Evolutionary conservation across 2,113 vertebrate genomes (phyloP).

Genomic region (Sclerurus mexicanus): DNA sequence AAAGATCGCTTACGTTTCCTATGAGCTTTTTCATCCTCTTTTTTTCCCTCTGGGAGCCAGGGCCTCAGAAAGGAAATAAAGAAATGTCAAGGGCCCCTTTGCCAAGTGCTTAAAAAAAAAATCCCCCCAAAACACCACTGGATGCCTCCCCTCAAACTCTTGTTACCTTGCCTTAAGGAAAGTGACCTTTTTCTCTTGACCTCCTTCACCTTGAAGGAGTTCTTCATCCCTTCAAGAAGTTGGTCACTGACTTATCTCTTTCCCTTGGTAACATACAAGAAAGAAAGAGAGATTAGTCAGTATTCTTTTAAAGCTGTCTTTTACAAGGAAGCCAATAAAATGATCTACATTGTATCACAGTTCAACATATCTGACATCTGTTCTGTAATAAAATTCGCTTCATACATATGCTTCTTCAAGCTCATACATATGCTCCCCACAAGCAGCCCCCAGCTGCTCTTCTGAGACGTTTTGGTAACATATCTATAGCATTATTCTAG

Average conservation of each 20-base stretch:
- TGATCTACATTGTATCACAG: slow-evolving; percentile 56
- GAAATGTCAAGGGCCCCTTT: slow-evolving; percentile 64
- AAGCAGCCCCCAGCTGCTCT: slow-evolving; percentile 38
- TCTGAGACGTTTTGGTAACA: not conserved
- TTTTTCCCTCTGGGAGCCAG: slow-evolving; percentile 28
- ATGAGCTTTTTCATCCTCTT: slow-evolving; percentile 65
- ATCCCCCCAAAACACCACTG: slow-evolving; percentile 3
- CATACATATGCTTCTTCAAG: slow-evolving; percentile 55
- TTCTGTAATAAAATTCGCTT: slow-evolving; percentile 65
- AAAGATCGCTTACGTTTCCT: slow-evolving; percentile 75
- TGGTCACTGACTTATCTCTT: slow-evolving; percentile 58
- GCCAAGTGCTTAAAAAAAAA: slow-evolving; percentile 40
- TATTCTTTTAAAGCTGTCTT: slow-evolving; percentile 48
- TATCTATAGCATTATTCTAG: not conserved
- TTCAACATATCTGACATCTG: slow-evolving; percentile 66
- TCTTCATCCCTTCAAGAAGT: slow-evolving; percentile 62
- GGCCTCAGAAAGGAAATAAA: slow-evolving; percentile 53
- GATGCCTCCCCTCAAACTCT: slow-evolving; percentile 34
- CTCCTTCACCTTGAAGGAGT: slow-evolving; percentile 37
- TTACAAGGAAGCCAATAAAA: slow-evolving; percentile 59
- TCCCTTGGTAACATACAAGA: slow-evolving; percentile 50
- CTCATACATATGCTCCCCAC: slow-evolving; percentile 48
- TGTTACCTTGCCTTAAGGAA: slow-evolving; percentile 71
- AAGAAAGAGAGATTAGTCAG: slow-evolving; percentile 54
- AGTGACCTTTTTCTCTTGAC: slow-evolving; percentile 54